Base-by-base conservation (phyloP, 2,797 vertebrate genomes). In the Periophthalmus magnuspinnatus region DNA sequence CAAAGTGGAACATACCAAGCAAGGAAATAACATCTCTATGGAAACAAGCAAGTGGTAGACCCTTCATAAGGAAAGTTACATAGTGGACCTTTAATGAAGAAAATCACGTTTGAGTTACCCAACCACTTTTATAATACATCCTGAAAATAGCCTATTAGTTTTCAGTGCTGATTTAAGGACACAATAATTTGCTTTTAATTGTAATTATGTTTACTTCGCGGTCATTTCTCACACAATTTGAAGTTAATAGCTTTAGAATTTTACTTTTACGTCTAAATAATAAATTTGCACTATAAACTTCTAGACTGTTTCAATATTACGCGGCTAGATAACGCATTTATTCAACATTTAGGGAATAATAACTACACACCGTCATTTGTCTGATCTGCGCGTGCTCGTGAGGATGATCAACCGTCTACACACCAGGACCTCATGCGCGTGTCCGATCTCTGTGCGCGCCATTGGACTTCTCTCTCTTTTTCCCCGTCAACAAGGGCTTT, bases 371-470 rank as follows among this genome's bases (percentile, higher is more conserved):
- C n/a, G 19, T 55, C 9, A 13, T 55, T 22, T 55, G 17, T 50
- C 48, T 19, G 48, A 17, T 17, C 17, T 19, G 48, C 41, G 41
- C 41, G 41, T 16, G 50, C 19, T 21, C 7, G 50, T 52, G 50
- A 2, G 19, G 6, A 52, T 79, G 52, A 21, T 57, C 36, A 62
- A 38, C 57, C 34, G 34, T 8, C 9, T 2, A 11, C 38, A 41
- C 38, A 41, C 1, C 10, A 41, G 38, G 9, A 9, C 41, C 38
- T 11, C 38, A 11, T 41, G 10, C 38, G 38, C 38, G 38, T 14
- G 38, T 4, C 38, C 38, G 10, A 41, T 67, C 66, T 79, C 73
- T 60, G 68, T 55, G 65, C 72, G 66, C 32, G 41, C 41, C 41
- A 5, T 48, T 48, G 45, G 57, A 74, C 70, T 80, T 73, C 28